Evolutionary conservation across 2,113 vertebrate species (phyloP).

Genomic region (Australoheros scitulus): DNA sequence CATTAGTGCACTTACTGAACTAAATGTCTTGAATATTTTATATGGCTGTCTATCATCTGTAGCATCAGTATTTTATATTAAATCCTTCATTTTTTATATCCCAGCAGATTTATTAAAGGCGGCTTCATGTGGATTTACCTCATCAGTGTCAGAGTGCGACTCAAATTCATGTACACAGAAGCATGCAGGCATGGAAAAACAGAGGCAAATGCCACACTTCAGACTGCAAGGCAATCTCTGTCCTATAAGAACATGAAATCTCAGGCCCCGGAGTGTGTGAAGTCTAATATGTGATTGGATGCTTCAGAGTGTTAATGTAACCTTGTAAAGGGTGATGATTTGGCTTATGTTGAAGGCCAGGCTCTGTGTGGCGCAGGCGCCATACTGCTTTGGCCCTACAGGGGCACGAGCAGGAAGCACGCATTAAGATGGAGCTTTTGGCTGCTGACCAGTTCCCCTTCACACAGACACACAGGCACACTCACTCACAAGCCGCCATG

Average conservation of each 20-base stretch:
- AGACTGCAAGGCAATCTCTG: neutral
- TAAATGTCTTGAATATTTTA: constrained; percentile 49
- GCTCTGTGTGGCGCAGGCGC: constrained; percentile 18
- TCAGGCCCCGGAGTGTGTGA: neutral
- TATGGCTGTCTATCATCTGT: constrained; percentile 35
- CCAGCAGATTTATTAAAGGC: constrained; percentile 14
- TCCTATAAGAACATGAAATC: neutral
- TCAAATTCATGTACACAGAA: neutral
- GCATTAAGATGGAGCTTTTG: constrained; percentile 68
- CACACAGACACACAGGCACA: constrained; percentile 37
- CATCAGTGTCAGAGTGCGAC: neutral
- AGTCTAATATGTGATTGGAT: constrained; percentile 4
- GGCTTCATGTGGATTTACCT: constrained; percentile 6
- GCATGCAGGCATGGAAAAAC: neutral
- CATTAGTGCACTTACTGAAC: constrained; percentile 44
- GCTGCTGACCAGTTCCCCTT: constrained; percentile 62
- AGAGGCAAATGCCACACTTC: neutral
- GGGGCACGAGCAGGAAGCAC: constrained; percentile 27
- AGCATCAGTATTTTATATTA: constrained; percentile 27
- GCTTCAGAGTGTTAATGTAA: constrained; percentile 46
- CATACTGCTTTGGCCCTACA: constrained; percentile 2
- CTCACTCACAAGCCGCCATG: constrained; percentile 28
- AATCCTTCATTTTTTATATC: constrained; percentile 20
- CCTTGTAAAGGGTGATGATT: constrained; percentile 55
- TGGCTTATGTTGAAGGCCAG: constrained; percentile 48